Conservation (phyloP, 2,113 vertebrate genomes). For the Ammospiza nelsoni region DNA sequence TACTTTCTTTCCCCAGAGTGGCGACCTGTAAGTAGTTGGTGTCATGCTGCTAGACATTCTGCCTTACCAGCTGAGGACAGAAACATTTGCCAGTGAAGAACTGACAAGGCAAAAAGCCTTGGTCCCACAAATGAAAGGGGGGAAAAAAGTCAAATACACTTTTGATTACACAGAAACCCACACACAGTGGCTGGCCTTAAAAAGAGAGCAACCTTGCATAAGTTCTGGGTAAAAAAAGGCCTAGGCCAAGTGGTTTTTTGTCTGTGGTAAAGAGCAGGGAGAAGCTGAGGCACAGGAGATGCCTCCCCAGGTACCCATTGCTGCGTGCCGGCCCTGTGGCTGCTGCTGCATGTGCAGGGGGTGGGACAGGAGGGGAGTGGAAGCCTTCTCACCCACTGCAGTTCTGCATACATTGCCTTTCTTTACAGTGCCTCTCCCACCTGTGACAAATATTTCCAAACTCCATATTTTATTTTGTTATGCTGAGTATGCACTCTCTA, state of each 20-base stretch:
- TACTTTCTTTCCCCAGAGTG: constrained; percentile 67
- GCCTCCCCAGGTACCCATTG: fast-evolving
- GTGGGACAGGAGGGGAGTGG: fast-evolving
- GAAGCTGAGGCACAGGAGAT: neutral
- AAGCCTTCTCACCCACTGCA: fast-evolving
- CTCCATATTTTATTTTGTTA: neutral
- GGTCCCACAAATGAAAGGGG: neutral
- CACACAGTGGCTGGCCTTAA: neutral
- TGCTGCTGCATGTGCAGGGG: fast-evolving
- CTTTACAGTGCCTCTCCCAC: neutral
- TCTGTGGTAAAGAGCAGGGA: neutral
- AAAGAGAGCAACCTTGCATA: neutral
- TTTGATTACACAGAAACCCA: neutral
- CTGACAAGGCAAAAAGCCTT: neutral
- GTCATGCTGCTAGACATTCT: constrained; percentile 2
- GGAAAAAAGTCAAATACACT: neutral
- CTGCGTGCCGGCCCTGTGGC: fast-evolving
- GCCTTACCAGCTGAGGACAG: constrained; percentile 34
- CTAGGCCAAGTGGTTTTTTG: neutral
- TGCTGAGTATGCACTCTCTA: neutral
- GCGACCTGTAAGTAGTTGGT: constrained; percentile 20
- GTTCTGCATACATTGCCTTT: neutral
- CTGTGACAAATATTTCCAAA: neutral
- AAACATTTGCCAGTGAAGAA: constrained; percentile 6
- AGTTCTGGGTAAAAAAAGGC: neutral